Conservation (phyloP, 2,113 vertebrate genomes). For the Ancistrus triradiatus region DNA sequence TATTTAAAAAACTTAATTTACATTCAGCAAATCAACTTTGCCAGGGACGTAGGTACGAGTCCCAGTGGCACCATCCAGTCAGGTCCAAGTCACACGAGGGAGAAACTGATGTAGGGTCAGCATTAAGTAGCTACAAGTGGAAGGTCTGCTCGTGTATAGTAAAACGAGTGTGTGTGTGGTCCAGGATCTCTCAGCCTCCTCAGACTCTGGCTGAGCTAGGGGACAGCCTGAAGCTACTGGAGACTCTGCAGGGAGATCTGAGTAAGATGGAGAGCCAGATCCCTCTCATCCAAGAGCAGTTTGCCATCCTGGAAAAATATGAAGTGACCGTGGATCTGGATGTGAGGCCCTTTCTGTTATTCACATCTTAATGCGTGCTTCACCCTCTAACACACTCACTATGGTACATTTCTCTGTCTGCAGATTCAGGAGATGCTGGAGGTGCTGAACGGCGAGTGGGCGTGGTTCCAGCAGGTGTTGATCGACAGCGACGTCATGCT, state of each 20-base stretch:
- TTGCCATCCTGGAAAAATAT: constrained; percentile 81
- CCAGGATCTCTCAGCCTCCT: constrained; percentile 69
- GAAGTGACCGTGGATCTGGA: constrained; percentile 70
- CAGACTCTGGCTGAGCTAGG: constrained; percentile 74
- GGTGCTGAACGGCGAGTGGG: constrained; percentile 69
- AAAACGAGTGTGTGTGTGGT: constrained; percentile 20
- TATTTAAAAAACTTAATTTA: too few relatives aligned
- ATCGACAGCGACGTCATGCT: constrained; percentile 73
- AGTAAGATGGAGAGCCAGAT: constrained; percentile 71
- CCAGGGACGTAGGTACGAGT: too few relatives aligned
- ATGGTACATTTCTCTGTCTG: too few relatives aligned
- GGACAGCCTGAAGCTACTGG: constrained; percentile 70
- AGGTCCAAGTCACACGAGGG: too few relatives aligned
- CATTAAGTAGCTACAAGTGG: too few relatives aligned
- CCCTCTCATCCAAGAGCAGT: constrained; percentile 80
- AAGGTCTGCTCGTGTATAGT: constrained; percentile 10
- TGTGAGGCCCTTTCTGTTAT: constrained; percentile 68
- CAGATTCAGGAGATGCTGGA: constrained; percentile 72
- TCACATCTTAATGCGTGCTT: constrained; percentile 2
- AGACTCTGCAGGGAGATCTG: constrained; percentile 69
- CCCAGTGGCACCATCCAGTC: too few relatives aligned
- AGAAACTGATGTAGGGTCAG: too few relatives aligned
- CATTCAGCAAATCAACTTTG: too few relatives aligned
- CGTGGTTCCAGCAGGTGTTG: constrained; percentile 75
- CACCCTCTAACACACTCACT: constrained; percentile 4